phyloP scores from a whole-genome alignment of 1,140 invertebrate species.

The Drosophila yakuba region DNA sequence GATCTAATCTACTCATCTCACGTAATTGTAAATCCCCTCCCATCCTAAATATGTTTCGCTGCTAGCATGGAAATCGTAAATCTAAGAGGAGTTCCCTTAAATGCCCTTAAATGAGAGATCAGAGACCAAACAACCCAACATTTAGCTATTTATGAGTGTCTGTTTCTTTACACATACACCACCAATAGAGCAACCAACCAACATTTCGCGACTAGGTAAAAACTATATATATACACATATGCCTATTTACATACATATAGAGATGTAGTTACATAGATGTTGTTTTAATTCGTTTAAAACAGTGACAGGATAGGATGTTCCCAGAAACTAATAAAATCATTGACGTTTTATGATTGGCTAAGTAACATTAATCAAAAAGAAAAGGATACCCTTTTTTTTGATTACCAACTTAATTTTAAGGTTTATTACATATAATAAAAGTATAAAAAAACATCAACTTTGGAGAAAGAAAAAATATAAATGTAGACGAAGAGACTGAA shows the following conservation, averaged over 20 bases:
- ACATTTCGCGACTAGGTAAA: slow-evolving; percentile 49
- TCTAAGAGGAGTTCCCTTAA: background rate
- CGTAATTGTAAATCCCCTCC: slow-evolving; percentile 32
- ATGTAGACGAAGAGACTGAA: slow-evolving; percentile 55
- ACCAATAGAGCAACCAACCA: slow-evolving; percentile 37
- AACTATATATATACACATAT: slow-evolving; percentile 38
- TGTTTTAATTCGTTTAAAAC: slow-evolving; percentile 76
- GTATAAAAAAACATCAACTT: slow-evolving; percentile 38
- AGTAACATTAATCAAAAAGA: slow-evolving; percentile 47
- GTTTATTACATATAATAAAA: slow-evolving; percentile 42
- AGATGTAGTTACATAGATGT: slow-evolving; percentile 64
- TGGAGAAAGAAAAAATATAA: slow-evolving; percentile 70
- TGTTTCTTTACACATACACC: slow-evolving; percentile 23
- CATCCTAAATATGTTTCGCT: slow-evolving; percentile 13
- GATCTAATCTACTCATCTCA: slow-evolving; percentile 46
- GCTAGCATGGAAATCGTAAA: slow-evolving; percentile 8
- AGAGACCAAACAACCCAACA: slow-evolving; percentile 45
- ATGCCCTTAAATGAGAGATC: slow-evolving; percentile 22
- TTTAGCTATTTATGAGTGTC: slow-evolving; percentile 17
- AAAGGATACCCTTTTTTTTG: slow-evolving; percentile 55
- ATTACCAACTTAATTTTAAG: slow-evolving; percentile 62
- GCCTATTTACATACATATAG: slow-evolving; percentile 30
- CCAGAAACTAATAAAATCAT: slow-evolving; percentile 44
- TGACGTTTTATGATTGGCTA: slow-evolving; percentile 64
- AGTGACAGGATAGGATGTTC: slow-evolving; percentile 29